A percentile compares a stretch with the other conserved stretches of the same genome.
phyloP scores from a whole-genome alignment of 2,113 vertebrate genomes.

The Antechinus stuartii region DNA sequence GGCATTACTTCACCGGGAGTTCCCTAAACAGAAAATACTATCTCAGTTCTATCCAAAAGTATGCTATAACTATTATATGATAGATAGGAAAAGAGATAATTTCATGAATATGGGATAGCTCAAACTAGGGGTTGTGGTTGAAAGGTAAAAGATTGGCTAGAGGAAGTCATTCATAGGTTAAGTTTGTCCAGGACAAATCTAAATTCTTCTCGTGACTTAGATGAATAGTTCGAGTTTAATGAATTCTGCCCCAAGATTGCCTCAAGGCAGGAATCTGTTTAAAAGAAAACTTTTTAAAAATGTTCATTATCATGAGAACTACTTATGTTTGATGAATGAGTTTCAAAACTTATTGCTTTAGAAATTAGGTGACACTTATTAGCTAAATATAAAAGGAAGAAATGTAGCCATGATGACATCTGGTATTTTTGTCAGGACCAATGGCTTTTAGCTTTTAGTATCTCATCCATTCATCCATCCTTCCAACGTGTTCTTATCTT shows the following conservation, averaged over 20 bases:
- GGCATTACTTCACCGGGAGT: neutral
- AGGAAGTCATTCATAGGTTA: neutral
- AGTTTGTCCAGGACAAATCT: neutral
- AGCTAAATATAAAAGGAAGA: neutral
- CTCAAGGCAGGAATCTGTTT: neutral
- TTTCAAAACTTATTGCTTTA: constrained; percentile 8
- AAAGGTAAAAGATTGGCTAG: neutral
- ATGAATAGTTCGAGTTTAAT: neutral
- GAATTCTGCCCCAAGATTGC: neutral
- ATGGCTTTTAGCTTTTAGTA: neutral
- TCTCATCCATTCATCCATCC: neutral
- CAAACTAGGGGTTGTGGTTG: neutral
- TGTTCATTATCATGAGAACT: neutral
- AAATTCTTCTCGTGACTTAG: neutral
- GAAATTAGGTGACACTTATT: constrained; percentile 21
- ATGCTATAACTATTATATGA: neutral
- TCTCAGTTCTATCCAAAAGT: neutral
- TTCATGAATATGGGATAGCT: neutral
- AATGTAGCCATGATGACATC: neutral
- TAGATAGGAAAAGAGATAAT: neutral
- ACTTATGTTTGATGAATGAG: neutral
- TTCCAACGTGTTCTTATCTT: neutral
- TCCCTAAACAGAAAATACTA: neutral
- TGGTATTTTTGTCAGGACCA: neutral
- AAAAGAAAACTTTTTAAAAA: constrained; percentile 22